Percentiles rank a stretch among this genome's conserved stretches.
Evolutionary conservation across 2,888 invertebrate genomes (phyloP).

Genomic region (Dermolepida albohirtum): DNA sequence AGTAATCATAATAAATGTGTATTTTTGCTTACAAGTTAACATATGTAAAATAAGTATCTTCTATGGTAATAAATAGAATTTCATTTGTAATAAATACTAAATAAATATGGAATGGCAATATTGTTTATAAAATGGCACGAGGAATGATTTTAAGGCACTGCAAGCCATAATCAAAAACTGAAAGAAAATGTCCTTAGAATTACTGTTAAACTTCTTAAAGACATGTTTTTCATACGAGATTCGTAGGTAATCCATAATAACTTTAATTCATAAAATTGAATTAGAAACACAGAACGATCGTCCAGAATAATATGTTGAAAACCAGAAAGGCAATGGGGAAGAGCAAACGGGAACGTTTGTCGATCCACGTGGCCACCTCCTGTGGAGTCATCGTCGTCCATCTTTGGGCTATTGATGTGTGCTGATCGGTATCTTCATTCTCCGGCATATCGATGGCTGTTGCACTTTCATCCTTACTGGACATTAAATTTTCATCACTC

Average conservation of each 20-base stretch:
- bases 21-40: no score
- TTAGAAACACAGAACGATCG: conserved; percentile 53
- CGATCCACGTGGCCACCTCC: conserved; percentile 90
- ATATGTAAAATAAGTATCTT: no score
- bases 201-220: no score
- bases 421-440: conserved; percentile 21
- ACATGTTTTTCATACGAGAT: background rate
- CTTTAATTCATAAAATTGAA: background rate
- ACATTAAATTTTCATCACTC: conserved; percentile 71
- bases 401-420: no score
- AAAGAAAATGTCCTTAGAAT: no score
- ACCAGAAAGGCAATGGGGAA: conserved; percentile 83
- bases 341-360: conserved; percentile 79
- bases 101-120: no score
- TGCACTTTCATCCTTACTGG: conserved; percentile 43
- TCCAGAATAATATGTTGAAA: conserved; percentile 73
- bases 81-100: no score
- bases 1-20: no score
- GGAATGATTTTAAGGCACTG: no score
- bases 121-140: no score
- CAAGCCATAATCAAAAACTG: no score
- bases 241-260: background rate
- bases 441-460: conserved; percentile 45
- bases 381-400: conserved; percentile 91
- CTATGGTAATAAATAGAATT: no score